Percentiles rank a stretch among this genome's conserved stretches.
phyloP scores from a whole-genome alignment of 2,113 vertebrate species.

The Pyrgilauda ruficollis region DNA sequence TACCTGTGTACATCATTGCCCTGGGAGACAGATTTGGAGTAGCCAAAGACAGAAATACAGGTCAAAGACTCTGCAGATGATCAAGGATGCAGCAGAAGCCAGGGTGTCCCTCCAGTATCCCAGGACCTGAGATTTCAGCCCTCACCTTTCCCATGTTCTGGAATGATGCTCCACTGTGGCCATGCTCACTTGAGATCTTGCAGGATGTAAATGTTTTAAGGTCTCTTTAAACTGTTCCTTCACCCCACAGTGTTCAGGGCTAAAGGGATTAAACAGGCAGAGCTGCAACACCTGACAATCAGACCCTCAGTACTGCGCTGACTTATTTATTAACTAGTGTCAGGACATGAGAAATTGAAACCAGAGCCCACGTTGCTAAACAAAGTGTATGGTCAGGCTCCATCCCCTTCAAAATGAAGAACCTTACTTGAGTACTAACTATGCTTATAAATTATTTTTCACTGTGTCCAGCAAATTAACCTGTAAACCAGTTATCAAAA shows the following conservation, averaged over 20 bases:
- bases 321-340: neutral
- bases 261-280: neutral
- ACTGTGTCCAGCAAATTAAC: neutral
- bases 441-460: neutral
- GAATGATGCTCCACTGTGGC: neutral
- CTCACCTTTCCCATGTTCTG: neutral
- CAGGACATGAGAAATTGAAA: neutral
- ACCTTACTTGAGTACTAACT: neutral
- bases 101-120: accelerated
- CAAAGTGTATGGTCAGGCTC: neutral
- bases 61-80: neutral
- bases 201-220: neutral
- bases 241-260: neutral
- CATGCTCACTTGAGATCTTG: neutral
- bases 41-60: neutral
- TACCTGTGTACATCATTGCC: neutral
- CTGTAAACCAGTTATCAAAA: neutral
- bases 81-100: neutral
- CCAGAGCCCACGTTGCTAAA: accelerated
- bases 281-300: neutral
- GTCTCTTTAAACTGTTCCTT: neutral
- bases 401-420: neutral
- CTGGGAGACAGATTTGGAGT: neutral
- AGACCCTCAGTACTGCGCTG: neutral
- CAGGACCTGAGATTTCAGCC: neutral